Conservation (phyloP, 2,888 invertebrate genomes). For the Calameuta idolon region DNA sequence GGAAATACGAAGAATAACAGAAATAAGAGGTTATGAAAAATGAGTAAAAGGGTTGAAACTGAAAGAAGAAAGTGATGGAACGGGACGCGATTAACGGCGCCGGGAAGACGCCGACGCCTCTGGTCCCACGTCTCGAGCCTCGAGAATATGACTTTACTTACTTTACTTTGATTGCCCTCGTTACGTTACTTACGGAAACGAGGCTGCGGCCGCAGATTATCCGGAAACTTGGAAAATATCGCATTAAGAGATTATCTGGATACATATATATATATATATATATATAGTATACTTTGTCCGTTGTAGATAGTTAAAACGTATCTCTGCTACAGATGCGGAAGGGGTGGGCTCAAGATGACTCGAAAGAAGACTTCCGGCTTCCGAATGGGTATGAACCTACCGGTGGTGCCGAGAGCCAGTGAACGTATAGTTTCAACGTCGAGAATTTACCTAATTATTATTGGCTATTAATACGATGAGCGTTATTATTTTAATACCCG, state of each 20-base stretch:
- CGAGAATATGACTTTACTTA: slow-evolving; percentile 21
- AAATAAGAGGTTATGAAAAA: not conserved
- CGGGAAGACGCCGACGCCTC: slow-evolving; percentile 24
- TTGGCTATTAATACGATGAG: slow-evolving; percentile 60
- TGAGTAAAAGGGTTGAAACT: not conserved
- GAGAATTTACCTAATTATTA: slow-evolving; percentile 65
- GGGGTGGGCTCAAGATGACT: not conserved
- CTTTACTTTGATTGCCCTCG: slow-evolving; percentile 23
- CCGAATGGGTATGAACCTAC: not conserved
- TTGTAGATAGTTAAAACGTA: too few species aligned
- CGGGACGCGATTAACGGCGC: slow-evolving; percentile 30
- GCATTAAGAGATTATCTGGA: slow-evolving; percentile 13
- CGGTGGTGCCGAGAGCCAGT: not conserved
- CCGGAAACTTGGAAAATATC: slow-evolving; percentile 24
- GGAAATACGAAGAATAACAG: not conserved
- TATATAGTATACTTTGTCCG: too few species aligned
- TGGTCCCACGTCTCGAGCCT: slow-evolving; percentile 7
- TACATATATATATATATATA: too few species aligned
- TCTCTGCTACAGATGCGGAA: not conserved
- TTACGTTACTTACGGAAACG: slow-evolving; percentile 19
- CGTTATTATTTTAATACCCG: slow-evolving; percentile 63
- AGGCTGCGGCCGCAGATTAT: slow-evolving; percentile 20
- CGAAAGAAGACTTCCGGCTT: not conserved
- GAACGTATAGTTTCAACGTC: slow-evolving; percentile 44
- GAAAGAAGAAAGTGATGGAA: slow-evolving; percentile 10